Evolutionary conservation across 2,113 vertebrate species (phyloP).

Genomic region (Pedionomus torquatus): DNA sequence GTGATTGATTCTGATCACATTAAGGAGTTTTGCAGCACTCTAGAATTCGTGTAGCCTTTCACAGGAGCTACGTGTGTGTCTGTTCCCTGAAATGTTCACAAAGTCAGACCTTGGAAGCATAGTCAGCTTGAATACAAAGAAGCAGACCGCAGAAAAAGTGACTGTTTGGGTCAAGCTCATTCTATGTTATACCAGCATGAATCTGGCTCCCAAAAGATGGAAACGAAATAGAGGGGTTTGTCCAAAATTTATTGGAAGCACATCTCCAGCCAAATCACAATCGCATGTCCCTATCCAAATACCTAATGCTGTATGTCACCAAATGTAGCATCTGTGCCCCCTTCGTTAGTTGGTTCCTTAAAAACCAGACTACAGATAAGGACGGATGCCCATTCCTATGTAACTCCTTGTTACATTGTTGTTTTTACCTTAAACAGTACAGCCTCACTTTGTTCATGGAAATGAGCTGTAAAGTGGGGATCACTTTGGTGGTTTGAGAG

Average conservation of each 20-base stretch:
- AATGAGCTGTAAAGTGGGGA: neutral
- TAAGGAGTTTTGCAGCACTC: neutral
- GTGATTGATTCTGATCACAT: slow-evolving; percentile 39
- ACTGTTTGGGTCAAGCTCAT: neutral
- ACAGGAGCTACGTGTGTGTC: neutral
- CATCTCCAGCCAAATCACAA: neutral
- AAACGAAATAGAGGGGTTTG: neutral
- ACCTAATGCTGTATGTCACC: neutral
- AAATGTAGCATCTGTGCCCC: neutral
- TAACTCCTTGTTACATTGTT: neutral
- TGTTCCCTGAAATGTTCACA: neutral
- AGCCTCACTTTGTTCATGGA: neutral
- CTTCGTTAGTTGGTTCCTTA: neutral
- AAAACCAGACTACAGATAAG: neutral
- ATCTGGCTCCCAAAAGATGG: neutral
- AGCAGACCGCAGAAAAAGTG: neutral
- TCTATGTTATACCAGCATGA: neutral
- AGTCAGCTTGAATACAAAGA: neutral
- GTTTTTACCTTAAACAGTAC: neutral
- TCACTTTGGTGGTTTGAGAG: neutral
- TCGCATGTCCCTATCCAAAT: neutral
- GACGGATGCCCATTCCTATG: neutral
- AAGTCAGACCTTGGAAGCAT: neutral
- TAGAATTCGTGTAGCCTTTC: neutral
- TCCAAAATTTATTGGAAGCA: neutral